Evolutionary conservation across 2,888 invertebrate genomes (phyloP).

Genomic region (Ceraclea dissimilis): DNA sequence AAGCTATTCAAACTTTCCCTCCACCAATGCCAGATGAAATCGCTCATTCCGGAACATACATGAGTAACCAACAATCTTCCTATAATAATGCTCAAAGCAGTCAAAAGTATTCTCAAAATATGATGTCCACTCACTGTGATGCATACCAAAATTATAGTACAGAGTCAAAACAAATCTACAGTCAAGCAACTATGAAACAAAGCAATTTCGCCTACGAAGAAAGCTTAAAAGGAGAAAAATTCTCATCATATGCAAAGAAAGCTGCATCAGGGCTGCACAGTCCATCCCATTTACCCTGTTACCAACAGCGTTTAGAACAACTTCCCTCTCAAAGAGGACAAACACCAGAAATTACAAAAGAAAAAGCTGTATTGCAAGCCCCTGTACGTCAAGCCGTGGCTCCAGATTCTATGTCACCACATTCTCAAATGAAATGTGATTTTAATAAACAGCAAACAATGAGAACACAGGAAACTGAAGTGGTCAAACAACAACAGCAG

Average conservation of each 20-base stretch:
- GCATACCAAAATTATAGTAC: conserved; percentile 27
- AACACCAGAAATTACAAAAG: conserved; percentile 48
- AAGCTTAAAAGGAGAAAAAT: conserved; percentile 37
- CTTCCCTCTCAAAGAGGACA: conserved; percentile 51
- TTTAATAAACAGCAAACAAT: not conserved
- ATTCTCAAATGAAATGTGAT: conserved; percentile 31
- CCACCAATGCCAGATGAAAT: conserved; percentile 38
- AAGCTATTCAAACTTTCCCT: conserved; percentile 36
- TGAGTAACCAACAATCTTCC: not conserved
- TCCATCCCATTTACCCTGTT: conserved; percentile 55
- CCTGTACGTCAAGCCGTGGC: conserved; percentile 37
- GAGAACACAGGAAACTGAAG: not conserved
- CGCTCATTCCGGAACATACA: conserved; percentile 26
- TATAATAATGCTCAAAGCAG: not conserved
- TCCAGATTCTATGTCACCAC: conserved; percentile 37
- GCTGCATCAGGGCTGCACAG: conserved; percentile 52
- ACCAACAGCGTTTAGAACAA: conserved; percentile 56
- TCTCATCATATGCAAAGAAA: conserved; percentile 35
- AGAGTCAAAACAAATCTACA: conserved; percentile 33
- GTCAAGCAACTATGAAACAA: conserved; percentile 29
- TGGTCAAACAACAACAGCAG: not conserved
- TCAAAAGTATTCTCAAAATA: not conserved
- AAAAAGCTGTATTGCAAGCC: conserved; percentile 39
- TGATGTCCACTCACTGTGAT: conserved; percentile 11
- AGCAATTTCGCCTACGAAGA: conserved; percentile 23